phyloP scores from a whole-genome alignment of 2,888 invertebrate species.

The Sinotaia quadrata region DNA sequence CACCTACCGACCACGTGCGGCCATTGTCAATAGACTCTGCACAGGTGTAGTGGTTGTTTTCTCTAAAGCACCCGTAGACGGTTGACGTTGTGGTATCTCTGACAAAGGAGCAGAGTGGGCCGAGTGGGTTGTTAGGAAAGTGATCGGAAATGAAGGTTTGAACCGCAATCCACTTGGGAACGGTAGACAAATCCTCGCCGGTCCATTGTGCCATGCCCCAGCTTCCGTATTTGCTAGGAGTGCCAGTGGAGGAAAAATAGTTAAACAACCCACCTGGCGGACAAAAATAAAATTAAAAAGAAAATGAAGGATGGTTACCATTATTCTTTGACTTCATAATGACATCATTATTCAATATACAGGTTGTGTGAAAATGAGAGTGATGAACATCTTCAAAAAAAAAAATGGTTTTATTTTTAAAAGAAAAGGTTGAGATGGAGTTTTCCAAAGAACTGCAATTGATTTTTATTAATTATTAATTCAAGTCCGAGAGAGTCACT shows the following conservation, averaged over 20 bases:
- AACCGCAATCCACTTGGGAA: constrained; percentile 52
- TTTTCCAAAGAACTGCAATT: too few species aligned
- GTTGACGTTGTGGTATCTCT: neutral
- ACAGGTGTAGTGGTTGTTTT: constrained; percentile 32
- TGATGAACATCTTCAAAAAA: too few species aligned
- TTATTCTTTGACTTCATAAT: too few species aligned
- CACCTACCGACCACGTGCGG: constrained; percentile 37
- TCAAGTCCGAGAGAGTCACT: too few species aligned
- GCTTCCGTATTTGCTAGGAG: constrained; percentile 52
- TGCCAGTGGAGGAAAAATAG: constrained; percentile 50
- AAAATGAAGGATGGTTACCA: too few species aligned
- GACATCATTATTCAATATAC: too few species aligned
- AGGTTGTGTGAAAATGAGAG: too few species aligned
- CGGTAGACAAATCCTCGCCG: constrained; percentile 48
- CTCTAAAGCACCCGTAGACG: constrained; percentile 8
- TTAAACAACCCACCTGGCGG: constrained; percentile 53
- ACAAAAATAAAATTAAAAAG: neutral
- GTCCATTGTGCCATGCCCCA: constrained; percentile 59
- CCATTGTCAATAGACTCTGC: constrained; percentile 34
- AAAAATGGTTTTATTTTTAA: too few species aligned
- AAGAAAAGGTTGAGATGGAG: too few species aligned
- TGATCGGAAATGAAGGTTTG: constrained; percentile 44
- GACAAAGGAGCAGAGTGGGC: constrained; percentile 35
- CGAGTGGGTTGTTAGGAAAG: constrained; percentile 25
- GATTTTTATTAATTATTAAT: too few species aligned